phyloP scores from a whole-genome alignment of 2,113 vertebrate genomes.

The Stercorarius parasiticus region DNA sequence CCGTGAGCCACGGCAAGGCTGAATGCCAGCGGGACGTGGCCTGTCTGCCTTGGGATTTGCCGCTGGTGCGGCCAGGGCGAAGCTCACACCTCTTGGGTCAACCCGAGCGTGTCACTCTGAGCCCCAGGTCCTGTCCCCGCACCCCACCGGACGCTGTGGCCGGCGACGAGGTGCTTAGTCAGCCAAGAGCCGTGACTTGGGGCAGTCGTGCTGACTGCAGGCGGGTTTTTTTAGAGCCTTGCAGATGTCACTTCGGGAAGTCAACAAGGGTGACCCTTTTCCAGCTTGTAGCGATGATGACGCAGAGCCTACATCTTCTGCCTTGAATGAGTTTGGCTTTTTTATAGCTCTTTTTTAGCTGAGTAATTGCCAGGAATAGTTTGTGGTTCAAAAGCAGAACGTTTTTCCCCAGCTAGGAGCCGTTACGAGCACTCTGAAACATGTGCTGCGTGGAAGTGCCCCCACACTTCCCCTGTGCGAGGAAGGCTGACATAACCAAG shows the following conservation, averaged over 20 bases:
- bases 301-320: not conserved
- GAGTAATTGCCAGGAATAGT: not conserved
- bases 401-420: not conserved
- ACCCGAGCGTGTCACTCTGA: rapidly evolving
- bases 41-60: not conserved
- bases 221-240: not conserved
- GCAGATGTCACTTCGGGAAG: not conserved
- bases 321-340: not conserved
- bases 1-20: rapidly evolving
- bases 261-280: not conserved
- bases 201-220: not conserved
- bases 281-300: not conserved
- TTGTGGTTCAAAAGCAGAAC: not conserved
- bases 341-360: not conserved
- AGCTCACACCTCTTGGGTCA: not conserved
- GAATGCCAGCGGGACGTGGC: rapidly evolving
- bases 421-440: not conserved
- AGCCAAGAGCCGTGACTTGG: not conserved
- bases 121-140: not conserved
- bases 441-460: rapidly evolving
- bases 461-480: rapidly evolving
- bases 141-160: rapidly evolving
- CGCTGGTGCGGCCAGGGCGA: rapidly evolving
- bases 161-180: not conserved
- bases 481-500: not conserved